Conservation (phyloP, 2,888 invertebrate genomes). For the Lasioglossum leucozonium region DNA sequence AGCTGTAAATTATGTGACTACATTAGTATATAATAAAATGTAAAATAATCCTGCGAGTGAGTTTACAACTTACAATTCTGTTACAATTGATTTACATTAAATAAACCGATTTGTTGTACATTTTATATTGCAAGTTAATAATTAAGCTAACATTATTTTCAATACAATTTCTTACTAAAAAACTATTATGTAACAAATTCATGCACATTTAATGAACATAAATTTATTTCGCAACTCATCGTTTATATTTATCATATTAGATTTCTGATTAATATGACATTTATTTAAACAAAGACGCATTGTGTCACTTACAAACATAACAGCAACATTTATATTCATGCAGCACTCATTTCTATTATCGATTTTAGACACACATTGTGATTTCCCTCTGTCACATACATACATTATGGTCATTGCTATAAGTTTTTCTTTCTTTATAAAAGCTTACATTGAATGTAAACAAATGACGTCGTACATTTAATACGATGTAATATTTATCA, state of each 20-base stretch:
- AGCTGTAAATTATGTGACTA: conserved; percentile 5
- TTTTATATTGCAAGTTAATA: conserved; percentile 6
- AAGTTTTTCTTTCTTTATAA: conserved; percentile 29
- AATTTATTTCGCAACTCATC: conserved; percentile 16
- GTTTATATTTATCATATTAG: conserved; percentile 24
- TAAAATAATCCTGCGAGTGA: conserved; percentile 21
- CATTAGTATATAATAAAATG: neutral
- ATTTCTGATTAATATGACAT: conserved; percentile 20
- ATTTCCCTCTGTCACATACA: conserved; percentile 21
- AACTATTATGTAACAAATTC: conserved; percentile 12
- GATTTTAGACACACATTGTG: conserved; percentile 30
- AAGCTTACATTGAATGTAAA: conserved; percentile 36
- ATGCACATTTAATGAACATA: conserved; percentile 9
- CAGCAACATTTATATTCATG: conserved; percentile 45
- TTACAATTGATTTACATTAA: conserved; percentile 25
- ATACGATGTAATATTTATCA: conserved; percentile 35
- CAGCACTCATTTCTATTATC: conserved; percentile 39
- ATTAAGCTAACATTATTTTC: conserved; percentile 5
- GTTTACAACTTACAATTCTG: conserved; percentile 25
- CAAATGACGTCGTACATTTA: conserved; percentile 30
- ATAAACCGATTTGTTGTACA: neutral
- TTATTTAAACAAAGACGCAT: conserved; percentile 23
- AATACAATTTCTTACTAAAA: neutral
- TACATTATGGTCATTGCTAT: conserved; percentile 21
- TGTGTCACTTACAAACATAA: conserved; percentile 30